Percentiles rank a stretch among this genome's conserved stretches.
Conservation (phyloP, 2,113 vertebrate genomes). For the Octodon degus region DNA sequence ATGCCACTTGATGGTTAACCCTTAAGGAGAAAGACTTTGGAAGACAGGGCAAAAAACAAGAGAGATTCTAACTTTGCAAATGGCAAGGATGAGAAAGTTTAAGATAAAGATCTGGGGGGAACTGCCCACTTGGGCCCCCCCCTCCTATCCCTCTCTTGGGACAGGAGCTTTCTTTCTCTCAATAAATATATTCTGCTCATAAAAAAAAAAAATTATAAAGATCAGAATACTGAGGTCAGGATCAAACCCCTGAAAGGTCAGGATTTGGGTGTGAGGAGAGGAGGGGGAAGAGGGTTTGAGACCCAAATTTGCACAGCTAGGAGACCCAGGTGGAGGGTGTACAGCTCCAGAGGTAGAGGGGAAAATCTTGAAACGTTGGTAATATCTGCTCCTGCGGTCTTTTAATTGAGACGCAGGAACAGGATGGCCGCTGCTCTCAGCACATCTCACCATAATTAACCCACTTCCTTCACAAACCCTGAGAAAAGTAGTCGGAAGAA, state of each 20-base stretch:
- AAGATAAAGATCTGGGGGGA: slow-evolving; percentile 23
- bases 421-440: not conserved
- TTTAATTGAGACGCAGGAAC: not conserved
- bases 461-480: not conserved
- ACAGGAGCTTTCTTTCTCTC: too few relatives aligned
- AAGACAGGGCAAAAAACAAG: not conserved
- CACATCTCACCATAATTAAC: not conserved
- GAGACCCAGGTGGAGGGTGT: not conserved
- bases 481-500: slow-evolving; percentile 6
- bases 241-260: not conserved
- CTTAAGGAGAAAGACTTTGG: not conserved
- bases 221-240: not conserved
- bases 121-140: too few relatives aligned
- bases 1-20: not conserved
- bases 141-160: too few relatives aligned
- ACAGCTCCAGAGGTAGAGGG: not conserved
- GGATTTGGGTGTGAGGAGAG: not conserved
- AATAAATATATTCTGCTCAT: too few relatives aligned
- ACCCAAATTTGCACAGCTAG: not conserved
- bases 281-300: not conserved
- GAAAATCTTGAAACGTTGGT: not conserved
- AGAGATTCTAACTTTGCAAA: not conserved
- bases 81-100: not conserved
- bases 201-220: not conserved
- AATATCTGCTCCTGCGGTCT: not conserved